Percentiles rank a stretch among this genome's conserved stretches.
Evolutionary conservation across 2,113 vertebrate species (phyloP).

Genomic region (Haemorhous mexicanus): DNA sequence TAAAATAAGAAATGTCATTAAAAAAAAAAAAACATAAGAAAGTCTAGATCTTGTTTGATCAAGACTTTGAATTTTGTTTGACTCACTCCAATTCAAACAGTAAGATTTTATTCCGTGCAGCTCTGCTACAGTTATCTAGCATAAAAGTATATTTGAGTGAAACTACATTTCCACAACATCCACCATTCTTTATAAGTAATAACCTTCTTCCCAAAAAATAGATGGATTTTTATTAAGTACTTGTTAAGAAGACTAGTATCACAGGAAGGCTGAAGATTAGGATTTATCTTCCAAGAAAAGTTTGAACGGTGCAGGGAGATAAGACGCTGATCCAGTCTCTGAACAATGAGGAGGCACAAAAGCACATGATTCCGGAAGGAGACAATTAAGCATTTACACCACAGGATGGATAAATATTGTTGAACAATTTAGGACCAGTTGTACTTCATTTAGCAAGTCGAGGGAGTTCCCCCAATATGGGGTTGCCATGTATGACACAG

Average conservation of each 20-base stretch:
- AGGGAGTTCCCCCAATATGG: neutral
- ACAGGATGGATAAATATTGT: neutral
- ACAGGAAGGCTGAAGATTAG: neutral
- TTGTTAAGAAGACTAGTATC: neutral
- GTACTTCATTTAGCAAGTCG: neutral
- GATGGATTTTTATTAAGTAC: neutral
- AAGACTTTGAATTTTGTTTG: neutral
- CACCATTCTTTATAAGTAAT: neutral
- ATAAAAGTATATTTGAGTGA: neutral
- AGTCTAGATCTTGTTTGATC: neutral
- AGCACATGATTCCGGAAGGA: neutral
- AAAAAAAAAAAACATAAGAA: neutral
- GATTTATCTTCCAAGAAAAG: neutral
- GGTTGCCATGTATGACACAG: neutral
- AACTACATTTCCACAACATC: neutral
- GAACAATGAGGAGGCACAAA: neutral
- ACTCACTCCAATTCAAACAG: neutral
- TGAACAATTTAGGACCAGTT: neutral
- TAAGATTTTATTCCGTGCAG: neutral
- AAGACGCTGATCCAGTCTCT: accelerated
- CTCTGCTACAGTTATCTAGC: neutral
- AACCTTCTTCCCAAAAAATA: neutral
- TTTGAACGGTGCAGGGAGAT: neutral
- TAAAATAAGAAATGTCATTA: neutral
- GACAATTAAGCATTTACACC: neutral